Evolutionary conservation across 2,888 invertebrate species (phyloP).

Genomic region (Sarcophaga variegata): DNA sequence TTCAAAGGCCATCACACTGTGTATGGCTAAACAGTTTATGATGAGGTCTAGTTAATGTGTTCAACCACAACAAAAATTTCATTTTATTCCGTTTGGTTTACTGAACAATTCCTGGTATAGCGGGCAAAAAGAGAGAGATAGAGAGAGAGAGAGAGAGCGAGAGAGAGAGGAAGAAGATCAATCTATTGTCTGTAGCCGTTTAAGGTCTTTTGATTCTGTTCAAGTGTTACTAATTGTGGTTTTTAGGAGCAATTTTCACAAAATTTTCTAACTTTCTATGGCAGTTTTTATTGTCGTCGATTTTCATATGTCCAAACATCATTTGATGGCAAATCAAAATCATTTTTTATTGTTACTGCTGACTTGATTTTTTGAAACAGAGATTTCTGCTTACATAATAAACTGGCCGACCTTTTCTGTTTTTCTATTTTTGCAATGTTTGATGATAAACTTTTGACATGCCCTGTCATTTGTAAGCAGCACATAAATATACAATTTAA

Average conservation of each 20-base stretch:
- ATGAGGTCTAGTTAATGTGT: constrained; percentile 57
- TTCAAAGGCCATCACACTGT: constrained; percentile 35
- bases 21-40: constrained; percentile 13
- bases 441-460: constrained; percentile 59
- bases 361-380: background rate
- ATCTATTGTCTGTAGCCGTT: background rate
- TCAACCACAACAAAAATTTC: too few relatives aligned
- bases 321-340: constrained; percentile 40
- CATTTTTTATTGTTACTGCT: constrained; percentile 2
- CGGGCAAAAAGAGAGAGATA: too few relatives aligned
- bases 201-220: constrained; percentile 22
- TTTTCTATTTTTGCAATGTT: constrained; percentile 8
- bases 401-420: constrained; percentile 44
- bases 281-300: too few relatives aligned
- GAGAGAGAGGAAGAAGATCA: too few relatives aligned
- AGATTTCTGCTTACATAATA: background rate
- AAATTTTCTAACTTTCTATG: background rate
- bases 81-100: too few relatives aligned
- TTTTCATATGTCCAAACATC: constrained; percentile 51
- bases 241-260: constrained; percentile 23
- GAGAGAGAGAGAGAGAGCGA: too few relatives aligned
- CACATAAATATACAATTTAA: constrained; percentile 39
- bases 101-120: too few relatives aligned
- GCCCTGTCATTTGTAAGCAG: constrained; percentile 39
- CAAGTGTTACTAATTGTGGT: constrained; percentile 67